Percentiles rank a stretch among this genome's conserved stretches.
Evolutionary conservation across 2,888 invertebrate species (phyloP).

Genomic region (Nematopogon swammerdamellus): DNA sequence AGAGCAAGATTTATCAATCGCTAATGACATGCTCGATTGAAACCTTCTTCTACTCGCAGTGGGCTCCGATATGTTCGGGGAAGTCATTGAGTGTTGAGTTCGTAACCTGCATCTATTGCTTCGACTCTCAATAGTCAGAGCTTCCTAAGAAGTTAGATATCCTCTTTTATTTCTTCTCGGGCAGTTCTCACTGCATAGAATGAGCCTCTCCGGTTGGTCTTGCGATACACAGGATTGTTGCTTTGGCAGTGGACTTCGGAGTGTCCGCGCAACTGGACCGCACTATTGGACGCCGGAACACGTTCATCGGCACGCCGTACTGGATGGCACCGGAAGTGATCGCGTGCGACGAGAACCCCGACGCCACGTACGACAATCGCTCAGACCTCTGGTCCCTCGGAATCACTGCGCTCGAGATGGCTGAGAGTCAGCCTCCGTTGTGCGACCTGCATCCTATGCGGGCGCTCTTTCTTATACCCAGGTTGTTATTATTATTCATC

Average conservation of each 20-base stretch:
- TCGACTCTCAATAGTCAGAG: no score
- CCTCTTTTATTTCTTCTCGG: no score
- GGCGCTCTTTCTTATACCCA: slow-evolving; percentile 95
- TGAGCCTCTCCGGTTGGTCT: no score
- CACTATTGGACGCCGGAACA: slow-evolving; percentile 97
- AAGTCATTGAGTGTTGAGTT: no score
- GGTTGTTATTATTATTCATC: slow-evolving; percentile 21
- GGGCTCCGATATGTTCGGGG: no score
- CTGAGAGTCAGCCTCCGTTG: slow-evolving; percentile 97
- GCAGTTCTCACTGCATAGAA: no score
- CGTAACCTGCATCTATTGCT: no score
- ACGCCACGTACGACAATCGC: slow-evolving; percentile 98
- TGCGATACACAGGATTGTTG: slow-evolving; percentile 3
- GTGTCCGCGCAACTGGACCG: slow-evolving; percentile 98
- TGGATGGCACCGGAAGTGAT: slow-evolving; percentile 99
- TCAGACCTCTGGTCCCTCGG: slow-evolving; percentile 90
- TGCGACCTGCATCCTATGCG: slow-evolving; percentile 99
- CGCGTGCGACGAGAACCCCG: slow-evolving; percentile 99
- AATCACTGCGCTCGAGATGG: slow-evolving; percentile 99
- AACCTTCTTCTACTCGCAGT: no score
- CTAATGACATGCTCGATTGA: no score
- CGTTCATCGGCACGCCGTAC: slow-evolving; percentile 97
- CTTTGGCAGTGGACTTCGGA: slow-evolving; percentile 96
- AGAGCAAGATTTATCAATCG: no score
- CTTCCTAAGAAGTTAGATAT: no score